Evolutionary conservation across 2,888 invertebrate species (phyloP).

Genomic region (Phengaris arion): DNA sequence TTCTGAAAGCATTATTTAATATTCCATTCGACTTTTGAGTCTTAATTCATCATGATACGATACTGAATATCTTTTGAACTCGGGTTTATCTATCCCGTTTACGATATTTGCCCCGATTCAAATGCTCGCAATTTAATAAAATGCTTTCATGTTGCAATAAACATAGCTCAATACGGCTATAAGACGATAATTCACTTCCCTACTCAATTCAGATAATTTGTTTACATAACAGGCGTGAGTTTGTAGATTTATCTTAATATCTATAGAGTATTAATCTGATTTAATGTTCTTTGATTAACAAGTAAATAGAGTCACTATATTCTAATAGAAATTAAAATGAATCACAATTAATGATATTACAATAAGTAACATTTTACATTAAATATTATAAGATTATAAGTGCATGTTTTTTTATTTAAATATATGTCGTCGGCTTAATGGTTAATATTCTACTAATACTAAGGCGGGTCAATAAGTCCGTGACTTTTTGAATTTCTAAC

Average conservation of each 20-base stretch:
- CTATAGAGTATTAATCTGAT: background rate
- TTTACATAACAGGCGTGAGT: background rate
- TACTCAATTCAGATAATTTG: constrained; percentile 17
- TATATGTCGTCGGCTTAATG: too few relatives aligned
- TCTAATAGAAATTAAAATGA: too few relatives aligned
- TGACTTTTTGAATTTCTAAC: too few relatives aligned
- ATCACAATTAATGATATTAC: too few relatives aligned
- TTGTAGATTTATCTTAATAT: constrained; percentile 9
- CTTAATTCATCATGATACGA: constrained; percentile 41
- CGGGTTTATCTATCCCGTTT: constrained; percentile 54
- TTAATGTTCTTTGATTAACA: too few relatives aligned
- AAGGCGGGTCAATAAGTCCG: too few relatives aligned
- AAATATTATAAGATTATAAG: too few relatives aligned
- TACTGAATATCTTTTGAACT: constrained; percentile 58
- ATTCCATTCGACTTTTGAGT: constrained; percentile 42
- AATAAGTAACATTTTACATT: too few relatives aligned
- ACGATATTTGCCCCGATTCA: constrained; percentile 51
- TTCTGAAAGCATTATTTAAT: constrained; percentile 16
- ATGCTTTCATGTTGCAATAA: constrained; percentile 31
- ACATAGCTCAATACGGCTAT: constrained; percentile 6
- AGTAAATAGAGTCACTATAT: too few relatives aligned
- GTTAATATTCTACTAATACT: too few relatives aligned
- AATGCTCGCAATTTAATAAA: constrained; percentile 37
- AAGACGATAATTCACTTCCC: constrained; percentile 24
- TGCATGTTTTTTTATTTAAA: too few relatives aligned